Base-by-base conservation (phyloP, 2,797 vertebrate genomes). In the Megalops cyprinoides region DNA sequence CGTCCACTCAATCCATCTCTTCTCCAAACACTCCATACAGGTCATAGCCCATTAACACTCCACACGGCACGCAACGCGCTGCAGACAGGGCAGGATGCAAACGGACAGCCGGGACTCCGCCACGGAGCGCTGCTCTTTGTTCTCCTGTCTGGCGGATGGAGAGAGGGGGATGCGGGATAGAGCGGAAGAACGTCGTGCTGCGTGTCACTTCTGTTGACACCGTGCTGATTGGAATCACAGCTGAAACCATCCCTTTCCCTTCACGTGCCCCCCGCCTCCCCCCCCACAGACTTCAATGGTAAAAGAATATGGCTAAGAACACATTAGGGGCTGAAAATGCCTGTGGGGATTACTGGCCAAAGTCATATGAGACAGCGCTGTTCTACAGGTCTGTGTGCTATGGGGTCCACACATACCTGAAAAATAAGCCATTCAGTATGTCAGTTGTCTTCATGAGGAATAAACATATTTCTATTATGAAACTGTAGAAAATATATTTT, bases 41-140 rank as follows among this genome's bases (percentile, higher is more conserved):
- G 87, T 88, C 81, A 87, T 85, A 87, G 76, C 84, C 85, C 84
- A 89, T 87, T 87, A 87, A 77, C 81, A 67, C 79, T 80, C 85
- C 76, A 83, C 85, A 87, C 77, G 80, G 84, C 77, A 81, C 75
- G 81, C 83, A 80, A 82, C 77, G 67, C 82, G 87, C 81, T 42
- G 84, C 78, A 75, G 86, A 86, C 71, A 80, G 84, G 74, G 81
- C 78, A 75, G 3, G 84, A 83, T 62, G 82, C 75, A 82, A 78
- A 82, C 56, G 75, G 85, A 89, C 85, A 85, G 76, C 74, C 81
- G 44, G 77, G 83, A 85, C 79, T 85, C 84, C 78, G 79, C 79
- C 84, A 79, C 87, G 34, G 18, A 20, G 10, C 42, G 1, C 71
- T 69, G 37, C 65, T 8, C 34, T 90, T 86, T 84, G 82, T 85